Conservation (phyloP, 2,113 vertebrate genomes). For the Pedionomus torquatus region DNA sequence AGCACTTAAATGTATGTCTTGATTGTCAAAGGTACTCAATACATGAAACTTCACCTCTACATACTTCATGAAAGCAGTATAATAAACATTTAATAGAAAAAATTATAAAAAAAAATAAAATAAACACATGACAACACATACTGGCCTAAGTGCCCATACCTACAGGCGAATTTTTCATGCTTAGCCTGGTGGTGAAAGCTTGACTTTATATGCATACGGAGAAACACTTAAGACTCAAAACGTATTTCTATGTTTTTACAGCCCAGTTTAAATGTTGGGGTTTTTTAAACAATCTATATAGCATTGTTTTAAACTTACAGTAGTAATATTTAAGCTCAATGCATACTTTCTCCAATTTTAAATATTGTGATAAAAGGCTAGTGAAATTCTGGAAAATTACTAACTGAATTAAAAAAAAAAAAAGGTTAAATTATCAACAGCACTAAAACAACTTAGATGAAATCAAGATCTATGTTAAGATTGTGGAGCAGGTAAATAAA, state of each 20-base stretch:
- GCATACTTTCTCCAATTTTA: background rate
- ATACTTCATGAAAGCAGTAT: background rate
- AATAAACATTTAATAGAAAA: background rate
- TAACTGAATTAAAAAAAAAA: background rate
- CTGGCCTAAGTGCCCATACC: background rate
- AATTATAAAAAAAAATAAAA: background rate
- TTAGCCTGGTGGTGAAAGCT: background rate
- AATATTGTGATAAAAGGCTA: background rate
- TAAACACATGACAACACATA: background rate
- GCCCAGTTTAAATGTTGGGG: background rate
- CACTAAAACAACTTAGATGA: background rate
- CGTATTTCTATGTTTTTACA: background rate
- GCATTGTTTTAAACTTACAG: background rate
- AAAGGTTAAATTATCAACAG: background rate
- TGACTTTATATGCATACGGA: background rate
- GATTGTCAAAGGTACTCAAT: background rate
- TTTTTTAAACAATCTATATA: background rate
- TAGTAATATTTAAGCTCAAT: background rate
- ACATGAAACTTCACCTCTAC: background rate
- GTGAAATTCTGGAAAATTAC: background rate
- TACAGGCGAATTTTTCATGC: background rate
- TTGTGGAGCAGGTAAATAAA: background rate
- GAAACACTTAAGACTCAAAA: background rate
- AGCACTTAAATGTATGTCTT: background rate
- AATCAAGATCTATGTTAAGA: background rate